Percentiles rank a stretch among this genome's conserved stretches.
These are phyloP conservation scores for Indicator indicator DNA, from an alignment of 2,113 vertebrate species.

Conservation along the genomic window DNA sequence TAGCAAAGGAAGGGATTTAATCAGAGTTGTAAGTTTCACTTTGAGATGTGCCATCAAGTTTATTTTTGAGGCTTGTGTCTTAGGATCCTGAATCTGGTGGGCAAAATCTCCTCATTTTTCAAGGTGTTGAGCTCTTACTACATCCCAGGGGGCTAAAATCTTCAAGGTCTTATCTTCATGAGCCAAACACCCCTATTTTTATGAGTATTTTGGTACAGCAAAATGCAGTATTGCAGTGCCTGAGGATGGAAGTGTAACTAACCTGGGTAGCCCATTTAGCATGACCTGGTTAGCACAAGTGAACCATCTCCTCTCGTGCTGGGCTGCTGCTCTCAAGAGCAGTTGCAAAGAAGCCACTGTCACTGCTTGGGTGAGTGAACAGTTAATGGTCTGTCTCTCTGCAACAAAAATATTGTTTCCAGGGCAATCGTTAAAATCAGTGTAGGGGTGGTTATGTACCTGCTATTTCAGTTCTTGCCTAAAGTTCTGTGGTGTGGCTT, in stretches of 20 bases:
- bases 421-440: neutral
- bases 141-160: neutral
- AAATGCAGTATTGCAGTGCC: neutral
- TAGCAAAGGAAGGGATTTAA: neutral
- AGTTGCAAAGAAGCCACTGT: neutral
- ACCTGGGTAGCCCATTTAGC: neutral
- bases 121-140: neutral
- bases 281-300: rapidly evolving
- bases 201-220: neutral
- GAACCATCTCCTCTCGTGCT: neutral
- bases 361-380: neutral
- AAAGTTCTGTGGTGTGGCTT: neutral
- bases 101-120: neutral
- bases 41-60: neutral
- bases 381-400: neutral
- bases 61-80: neutral
- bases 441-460: neutral
- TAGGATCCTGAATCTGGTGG: neutral
- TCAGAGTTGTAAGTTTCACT: neutral
- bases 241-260: neutral
- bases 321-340: neutral
- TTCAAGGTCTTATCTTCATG: neutral
- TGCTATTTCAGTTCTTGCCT: neutral
- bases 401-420: neutral
- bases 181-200: neutral